A percentile compares a stretch with the other conserved stretches of the same genome.
These are phyloP conservation scores for Tursiops truncatus DNA, from an alignment of 2,113 vertebrate species.

Conservation along the genomic window DNA sequence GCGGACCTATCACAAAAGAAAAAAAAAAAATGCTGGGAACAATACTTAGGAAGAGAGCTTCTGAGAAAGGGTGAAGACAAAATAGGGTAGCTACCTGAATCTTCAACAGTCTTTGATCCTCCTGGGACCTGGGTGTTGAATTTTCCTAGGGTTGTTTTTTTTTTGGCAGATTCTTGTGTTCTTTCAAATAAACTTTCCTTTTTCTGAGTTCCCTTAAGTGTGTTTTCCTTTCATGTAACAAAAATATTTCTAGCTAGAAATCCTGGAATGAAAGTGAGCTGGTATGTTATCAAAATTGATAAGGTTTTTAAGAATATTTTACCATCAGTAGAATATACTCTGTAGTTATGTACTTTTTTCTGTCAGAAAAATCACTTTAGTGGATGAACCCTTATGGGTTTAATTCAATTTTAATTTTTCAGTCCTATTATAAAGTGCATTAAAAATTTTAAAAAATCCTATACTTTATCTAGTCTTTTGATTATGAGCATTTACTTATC, in stretches of 20 bases:
- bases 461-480: neutral
- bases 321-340: neutral
- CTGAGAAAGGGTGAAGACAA: neutral
- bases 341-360: neutral
- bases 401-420: conserved; percentile 17
- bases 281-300: neutral
- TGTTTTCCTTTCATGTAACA: neutral
- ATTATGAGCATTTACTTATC: neutral
- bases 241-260: neutral
- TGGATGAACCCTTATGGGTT: neutral
- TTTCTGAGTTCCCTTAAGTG: neutral
- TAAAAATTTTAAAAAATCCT: neutral
- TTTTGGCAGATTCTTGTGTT: neutral
- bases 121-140: neutral
- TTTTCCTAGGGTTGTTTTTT: neutral
- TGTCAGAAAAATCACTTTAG: neutral
- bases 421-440: neutral
- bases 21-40: neutral
- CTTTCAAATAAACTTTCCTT: neutral
- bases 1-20: neutral
- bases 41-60: neutral
- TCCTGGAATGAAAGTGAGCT: neutral
- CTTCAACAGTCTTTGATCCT: neutral
- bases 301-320: neutral
- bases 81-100: neutral